A percentile compares a stretch with the other conserved stretches of the same genome.
phyloP scores from a whole-genome alignment of 2,888 invertebrate species.

The Synanthedon andrenaeformis region DNA sequence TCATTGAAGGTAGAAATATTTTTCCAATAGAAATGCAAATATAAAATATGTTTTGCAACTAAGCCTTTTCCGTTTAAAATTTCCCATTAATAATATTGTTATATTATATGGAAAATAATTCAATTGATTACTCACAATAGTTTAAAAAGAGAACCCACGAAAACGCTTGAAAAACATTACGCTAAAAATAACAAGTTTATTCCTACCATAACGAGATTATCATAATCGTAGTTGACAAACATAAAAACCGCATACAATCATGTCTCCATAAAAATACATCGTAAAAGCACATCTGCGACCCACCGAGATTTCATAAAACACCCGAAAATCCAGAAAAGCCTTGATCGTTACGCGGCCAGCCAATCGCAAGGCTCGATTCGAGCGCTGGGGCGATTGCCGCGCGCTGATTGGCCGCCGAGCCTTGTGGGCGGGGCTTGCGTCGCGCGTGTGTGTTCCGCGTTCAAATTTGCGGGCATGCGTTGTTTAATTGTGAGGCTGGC shows the following conservation, averaged over 20 bases:
- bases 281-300: slow-evolving; percentile 22
- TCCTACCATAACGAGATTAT: slow-evolving; percentile 57
- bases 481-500: slow-evolving; percentile 43
- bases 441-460: slow-evolving; percentile 40
- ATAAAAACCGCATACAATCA: slow-evolving; percentile 47
- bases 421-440: slow-evolving; percentile 36
- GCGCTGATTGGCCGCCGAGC: slow-evolving; percentile 41
- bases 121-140: too few species aligned
- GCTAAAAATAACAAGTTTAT: slow-evolving; percentile 34
- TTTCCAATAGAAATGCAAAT: too few species aligned
- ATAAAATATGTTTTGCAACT: too few species aligned
- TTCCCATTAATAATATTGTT: too few species aligned
- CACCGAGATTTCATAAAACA: slow-evolving; percentile 55
- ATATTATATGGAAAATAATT: too few species aligned
- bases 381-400: slow-evolving; percentile 45
- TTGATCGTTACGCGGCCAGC: slow-evolving; percentile 49
- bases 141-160: too few species aligned
- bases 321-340: slow-evolving; percentile 58
- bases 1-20: too few species aligned
- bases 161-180: slow-evolving; percentile 28
- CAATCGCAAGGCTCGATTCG: slow-evolving; percentile 35
- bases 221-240: slow-evolving; percentile 44
- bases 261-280: slow-evolving; percentile 44
- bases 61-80: too few species aligned
- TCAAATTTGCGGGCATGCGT: slow-evolving; percentile 32